A percentile compares a stretch with the other conserved stretches of the same genome.
phyloP scores from a whole-genome alignment of 2,113 vertebrate species.

The Nothocercus nigrocapillus region DNA sequence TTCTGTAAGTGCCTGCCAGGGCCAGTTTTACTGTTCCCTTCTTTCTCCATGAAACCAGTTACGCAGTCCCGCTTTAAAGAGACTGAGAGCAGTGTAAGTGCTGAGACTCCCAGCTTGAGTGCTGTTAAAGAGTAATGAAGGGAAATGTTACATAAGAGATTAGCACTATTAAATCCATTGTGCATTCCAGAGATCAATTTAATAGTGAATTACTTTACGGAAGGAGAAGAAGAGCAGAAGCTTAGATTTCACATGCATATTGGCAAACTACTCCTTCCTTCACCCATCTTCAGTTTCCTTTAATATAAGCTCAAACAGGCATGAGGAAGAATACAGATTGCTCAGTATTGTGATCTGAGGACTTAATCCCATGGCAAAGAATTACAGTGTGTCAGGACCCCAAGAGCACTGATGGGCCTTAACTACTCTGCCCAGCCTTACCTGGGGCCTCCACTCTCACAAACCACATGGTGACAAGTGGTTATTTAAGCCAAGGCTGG shows the following conservation, averaged over 20 bases:
- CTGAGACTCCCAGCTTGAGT: conserved; percentile 50
- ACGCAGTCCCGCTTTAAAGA: background rate
- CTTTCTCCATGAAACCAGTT: conserved; percentile 24
- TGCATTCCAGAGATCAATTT: conserved; percentile 48
- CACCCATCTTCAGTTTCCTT: background rate
- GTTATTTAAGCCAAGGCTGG: background rate
- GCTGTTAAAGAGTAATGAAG: conserved; percentile 46
- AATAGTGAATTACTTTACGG: conserved; percentile 24
- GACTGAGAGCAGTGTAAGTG: background rate
- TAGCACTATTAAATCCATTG: conserved; percentile 24
- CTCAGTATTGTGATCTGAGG: background rate
- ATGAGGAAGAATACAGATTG: background rate
- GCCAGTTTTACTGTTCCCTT: conserved; percentile 15
- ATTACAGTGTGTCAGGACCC: background rate
- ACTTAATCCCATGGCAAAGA: background rate
- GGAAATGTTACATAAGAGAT: conserved; percentile 58
- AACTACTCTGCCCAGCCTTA: conserved; percentile 2
- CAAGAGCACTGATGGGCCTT: background rate
- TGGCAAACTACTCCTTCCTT: background rate
- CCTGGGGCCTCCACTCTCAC: background rate
- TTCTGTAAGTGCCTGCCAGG: background rate
- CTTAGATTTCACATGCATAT: conserved; percentile 12
- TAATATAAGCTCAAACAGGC: conserved; percentile 18
- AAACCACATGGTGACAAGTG: background rate
- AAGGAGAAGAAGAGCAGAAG: background rate